Evolutionary conservation across 2,113 vertebrate species (phyloP), one percentile per base, ranked within the genome.

Genomic region (Psilopsiagon aurifrons): DNA sequence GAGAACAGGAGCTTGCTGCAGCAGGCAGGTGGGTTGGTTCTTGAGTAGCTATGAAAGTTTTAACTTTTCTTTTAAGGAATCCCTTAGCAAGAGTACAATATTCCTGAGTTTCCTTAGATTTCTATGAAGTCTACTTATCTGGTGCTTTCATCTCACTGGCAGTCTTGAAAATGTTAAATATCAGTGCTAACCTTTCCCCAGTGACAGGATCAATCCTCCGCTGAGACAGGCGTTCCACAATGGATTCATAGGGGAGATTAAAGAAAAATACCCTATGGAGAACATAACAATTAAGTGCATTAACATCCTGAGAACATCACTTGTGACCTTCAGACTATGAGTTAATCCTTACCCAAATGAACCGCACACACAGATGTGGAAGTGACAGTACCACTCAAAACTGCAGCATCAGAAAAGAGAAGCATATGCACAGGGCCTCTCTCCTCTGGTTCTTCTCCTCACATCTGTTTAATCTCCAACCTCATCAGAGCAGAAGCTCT

Each of bases 251-350:
- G 1, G 98, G 97, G 82, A 99, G 92, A 27, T 98, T 98, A 97
- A 99, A 96, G 98, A 99, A 98, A 91, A 99, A 99, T 17, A 99
- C 98, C 96, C 99, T 99, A 68, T 0, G 46, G 52, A 87, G 86
- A 91, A 71, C 60, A 54, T 19, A 79, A 63, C 31, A 49, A 63
- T 43, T 11, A 67, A 77, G 14, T 9, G 41, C 37, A 59, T 95
- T 66, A 89, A 83, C 82, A 90, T 3, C 89, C 71, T 9, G 59
- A 92, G 46, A 88, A n/a, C 79, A 83, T 23, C 79, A 55, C 31
- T 25, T 11, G 47, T 60, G 88, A 64, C 88, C 83, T 84, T 70
- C 70, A 24, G 86, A 67, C 52, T 3, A 25, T 7, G 37, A 90
- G 31, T 35, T 29, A 76, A 73, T 82, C 79, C 51, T 76, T 52